Evolutionary conservation across 1,140 invertebrate species (phyloP), one percentile per base, ranked within the genome.

Genomic region (Anastatus disparis): DNA sequence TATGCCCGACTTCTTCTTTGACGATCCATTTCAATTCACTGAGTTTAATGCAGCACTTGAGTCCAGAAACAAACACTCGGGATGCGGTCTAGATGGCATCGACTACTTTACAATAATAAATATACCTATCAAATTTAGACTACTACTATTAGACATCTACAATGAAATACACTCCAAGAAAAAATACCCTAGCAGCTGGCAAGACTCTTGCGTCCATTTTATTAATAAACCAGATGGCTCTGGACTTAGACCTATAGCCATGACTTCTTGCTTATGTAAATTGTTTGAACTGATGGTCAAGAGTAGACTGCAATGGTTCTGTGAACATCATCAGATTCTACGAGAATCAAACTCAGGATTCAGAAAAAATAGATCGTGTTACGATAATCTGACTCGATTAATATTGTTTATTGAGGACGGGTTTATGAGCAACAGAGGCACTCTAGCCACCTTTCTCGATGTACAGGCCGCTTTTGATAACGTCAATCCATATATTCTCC

Each of bases 301-400:
- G 22, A n/a, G 3, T 20, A 38, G 48, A 53, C 35, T 52, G 9
- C 29, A 55, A 31, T 55, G 52, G 52, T 55, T 24, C 22, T 4
- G 27, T n/a, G 38, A 62, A 59, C 44, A 46, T 46, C 4, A n/a
- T 46, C 24, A 40, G 24, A 7, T 7, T 10, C 15, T 13, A 27
- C 22, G 13, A 31, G 31, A 8, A 35, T 31, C 8, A 13, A 27
- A 65, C 13, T 17, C n/a, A 22, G 62, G 62, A 8, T 65, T 65
- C 40, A 7, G 62, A 17, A 22, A 52, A n/a, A 48, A 48, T 20
- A 13, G 22, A 15, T 52, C 46, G 0, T 52, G 46, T n/a, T 0
- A 13, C 4, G 50, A 65, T 38, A 65, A 52, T 29, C 29, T 64
- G 2, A 44, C 58, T n/a, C n/a, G n/a, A n/a, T n/a, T n/a, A n/a